Evolutionary conservation across 2,888 invertebrate species (phyloP).

Genomic region (Dioctria rufipes): DNA sequence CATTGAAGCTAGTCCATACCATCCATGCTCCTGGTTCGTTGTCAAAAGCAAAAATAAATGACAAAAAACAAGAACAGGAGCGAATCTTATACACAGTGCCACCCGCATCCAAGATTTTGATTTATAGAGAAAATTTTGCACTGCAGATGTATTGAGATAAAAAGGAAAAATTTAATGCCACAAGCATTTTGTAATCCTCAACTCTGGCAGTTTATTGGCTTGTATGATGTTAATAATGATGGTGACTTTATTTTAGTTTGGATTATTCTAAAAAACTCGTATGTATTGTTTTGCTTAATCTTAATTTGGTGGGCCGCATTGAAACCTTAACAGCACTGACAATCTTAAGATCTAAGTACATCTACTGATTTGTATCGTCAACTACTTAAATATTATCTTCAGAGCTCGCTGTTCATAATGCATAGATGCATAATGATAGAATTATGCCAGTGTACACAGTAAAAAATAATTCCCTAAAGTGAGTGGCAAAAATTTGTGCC

Average conservation of each 20-base stretch:
- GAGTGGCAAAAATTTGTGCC: too few relatives aligned
- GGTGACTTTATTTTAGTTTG: background rate
- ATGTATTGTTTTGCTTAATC: too few relatives aligned
- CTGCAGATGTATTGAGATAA: constrained; percentile 42
- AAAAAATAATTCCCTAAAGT: too few relatives aligned
- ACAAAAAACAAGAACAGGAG: constrained; percentile 44
- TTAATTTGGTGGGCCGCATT: too few relatives aligned
- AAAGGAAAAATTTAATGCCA: constrained; percentile 28
- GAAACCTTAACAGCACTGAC: too few relatives aligned
- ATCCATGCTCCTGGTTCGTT: constrained; percentile 12
- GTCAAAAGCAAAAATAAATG: constrained; percentile 50
- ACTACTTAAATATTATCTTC: too few relatives aligned
- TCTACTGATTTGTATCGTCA: too few relatives aligned
- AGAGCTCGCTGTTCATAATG: too few relatives aligned
- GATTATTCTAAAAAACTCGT: too few relatives aligned
- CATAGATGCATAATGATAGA: too few relatives aligned
- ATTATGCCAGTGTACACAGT: too few relatives aligned
- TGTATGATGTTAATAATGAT: background rate
- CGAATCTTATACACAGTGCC: constrained; percentile 37
- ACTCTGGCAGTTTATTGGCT: constrained; percentile 13
- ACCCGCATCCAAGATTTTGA: constrained; percentile 38
- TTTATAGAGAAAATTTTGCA: constrained; percentile 34
- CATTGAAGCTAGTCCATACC: background rate
- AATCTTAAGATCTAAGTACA: too few relatives aligned
- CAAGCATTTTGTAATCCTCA: constrained; percentile 13